These are phyloP conservation scores for Leptopilina myrica DNA, from an alignment of 2,888 invertebrate genomes.

Conservation along the genomic window DNA sequence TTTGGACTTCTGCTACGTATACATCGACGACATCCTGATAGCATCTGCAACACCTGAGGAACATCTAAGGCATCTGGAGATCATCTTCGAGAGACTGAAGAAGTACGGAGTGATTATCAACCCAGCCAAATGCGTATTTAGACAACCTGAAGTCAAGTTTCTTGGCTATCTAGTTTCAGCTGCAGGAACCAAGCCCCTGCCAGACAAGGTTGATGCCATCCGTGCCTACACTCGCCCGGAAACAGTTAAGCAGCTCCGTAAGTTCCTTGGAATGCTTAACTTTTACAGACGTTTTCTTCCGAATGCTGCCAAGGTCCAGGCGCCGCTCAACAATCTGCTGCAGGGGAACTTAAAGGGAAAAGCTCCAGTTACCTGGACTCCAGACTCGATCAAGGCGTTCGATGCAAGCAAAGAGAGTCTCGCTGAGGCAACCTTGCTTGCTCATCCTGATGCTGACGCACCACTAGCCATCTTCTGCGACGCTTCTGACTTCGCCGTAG, in stretches of 20 bases:
- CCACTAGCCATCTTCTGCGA: too few relatives aligned
- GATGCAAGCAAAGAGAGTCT: too few relatives aligned
- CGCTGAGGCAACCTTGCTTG: too few relatives aligned
- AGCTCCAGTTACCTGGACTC: too few relatives aligned
- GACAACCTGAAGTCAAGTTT: conserved; percentile 57
- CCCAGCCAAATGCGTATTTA: conserved; percentile 66
- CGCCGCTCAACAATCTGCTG: conserved; percentile 51
- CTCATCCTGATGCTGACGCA: too few relatives aligned
- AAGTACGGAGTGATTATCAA: conserved; percentile 54
- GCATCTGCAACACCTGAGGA: conserved; percentile 49
- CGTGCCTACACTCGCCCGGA: conserved; percentile 58
- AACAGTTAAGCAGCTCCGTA: conserved; percentile 63
- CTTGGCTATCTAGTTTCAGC: conserved; percentile 62
- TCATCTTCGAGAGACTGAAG: conserved; percentile 50
- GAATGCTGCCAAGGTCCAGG: conserved; percentile 66
- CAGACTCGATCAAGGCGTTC: too few relatives aligned
- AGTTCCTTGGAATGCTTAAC: conserved; percentile 71
- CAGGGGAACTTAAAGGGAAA: too few relatives aligned
- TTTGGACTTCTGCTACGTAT: conserved; percentile 51
- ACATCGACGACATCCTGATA: conserved; percentile 56
- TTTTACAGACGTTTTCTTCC: conserved; percentile 71
- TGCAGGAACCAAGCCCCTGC: conserved; percentile 65
- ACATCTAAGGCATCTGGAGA: conserved; percentile 45
- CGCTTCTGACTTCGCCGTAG: too few relatives aligned
- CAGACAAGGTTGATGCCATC: conserved; percentile 66